Evolutionary conservation across 2,113 vertebrate species (phyloP).

Genomic region (Hippolais icterina): DNA sequence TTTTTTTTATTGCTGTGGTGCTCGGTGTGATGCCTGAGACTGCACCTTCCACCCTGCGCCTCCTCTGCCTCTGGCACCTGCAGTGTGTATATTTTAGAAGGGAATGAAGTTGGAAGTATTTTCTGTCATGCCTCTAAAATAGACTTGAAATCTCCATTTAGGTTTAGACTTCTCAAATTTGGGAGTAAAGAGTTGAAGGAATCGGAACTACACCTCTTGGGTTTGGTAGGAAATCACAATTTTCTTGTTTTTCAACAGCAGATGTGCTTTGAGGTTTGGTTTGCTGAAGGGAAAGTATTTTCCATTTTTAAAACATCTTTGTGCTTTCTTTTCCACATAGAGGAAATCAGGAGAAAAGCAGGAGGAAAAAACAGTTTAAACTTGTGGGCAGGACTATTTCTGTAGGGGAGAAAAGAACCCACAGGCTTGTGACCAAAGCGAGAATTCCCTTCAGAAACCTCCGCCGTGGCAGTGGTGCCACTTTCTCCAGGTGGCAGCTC

Average conservation of each 20-base stretch:
- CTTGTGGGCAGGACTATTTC: neutral
- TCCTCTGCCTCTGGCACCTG: neutral
- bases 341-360: neutral
- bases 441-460: neutral
- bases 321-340: neutral
- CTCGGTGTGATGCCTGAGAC: rapidly evolving
- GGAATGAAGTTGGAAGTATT: neutral
- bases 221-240: neutral
- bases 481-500: neutral
- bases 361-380: neutral
- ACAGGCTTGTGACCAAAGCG: neutral
- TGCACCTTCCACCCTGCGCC: neutral
- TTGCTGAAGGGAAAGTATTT: neutral
- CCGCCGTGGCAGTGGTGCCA: rapidly evolving
- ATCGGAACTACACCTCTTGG: neutral
- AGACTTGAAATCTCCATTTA: neutral
- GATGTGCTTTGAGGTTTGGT: neutral
- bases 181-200: neutral
- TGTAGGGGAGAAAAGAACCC: neutral
- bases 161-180: neutral
- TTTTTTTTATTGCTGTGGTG: neutral
- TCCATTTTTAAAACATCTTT: neutral
- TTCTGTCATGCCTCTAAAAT: neutral
- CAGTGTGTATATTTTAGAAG: neutral
- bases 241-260: neutral